Base-by-base conservation (phyloP, 2,797 vertebrate species). In the Manis pentadactyla region DNA sequence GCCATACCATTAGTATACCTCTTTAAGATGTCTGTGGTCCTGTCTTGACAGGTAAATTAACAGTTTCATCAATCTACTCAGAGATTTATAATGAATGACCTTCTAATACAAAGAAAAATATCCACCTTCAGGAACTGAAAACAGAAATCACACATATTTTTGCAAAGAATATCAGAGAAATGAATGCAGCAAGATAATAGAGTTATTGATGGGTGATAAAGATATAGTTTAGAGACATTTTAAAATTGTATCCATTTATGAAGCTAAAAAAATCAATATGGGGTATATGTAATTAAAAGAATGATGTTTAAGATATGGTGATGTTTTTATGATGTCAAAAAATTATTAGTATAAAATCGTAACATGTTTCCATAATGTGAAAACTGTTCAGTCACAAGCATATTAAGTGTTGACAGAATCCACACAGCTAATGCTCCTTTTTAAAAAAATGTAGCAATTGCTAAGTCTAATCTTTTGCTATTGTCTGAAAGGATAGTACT, bases 41-140 rank as follows among this genome's bases (percentile, higher is more conserved):
- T 96, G 21, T 97, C 97, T 97, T 98, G 98, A 98, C 98, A 98
- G 97, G 88, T 92, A 98, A 99, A 99, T 98, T 98, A 98, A 96
- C 92, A 97, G 96, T 98, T 98, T 98, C 94, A 81, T 98, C 98
- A 96, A 90, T 96, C 96, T 96, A 97, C 97, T 97, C 95, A 96
- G 85, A 95, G 64, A 97, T 95, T 97, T 96, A 85, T 93, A 98
- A 98, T 97, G 97, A 98, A 98, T 97, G 97, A 98, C 97, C 97
- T 97, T 97, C 95, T 97, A 98, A 97, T 97, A 97, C 0, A 37
- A 90, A 96, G 94, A 98, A 98, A 98, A 98, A 97, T 93, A 98
- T 91, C 91, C 61, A 92, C 92, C 88, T 95, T 95, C 64, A 88
- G 29, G 42, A 98, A 97, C 94, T 77, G 15, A 51, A 96, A 98